Evolutionary conservation across 1,140 invertebrate genomes (phyloP), one percentile per base, ranked within the genome.

Genomic region (Drosophila novamexicana): DNA sequence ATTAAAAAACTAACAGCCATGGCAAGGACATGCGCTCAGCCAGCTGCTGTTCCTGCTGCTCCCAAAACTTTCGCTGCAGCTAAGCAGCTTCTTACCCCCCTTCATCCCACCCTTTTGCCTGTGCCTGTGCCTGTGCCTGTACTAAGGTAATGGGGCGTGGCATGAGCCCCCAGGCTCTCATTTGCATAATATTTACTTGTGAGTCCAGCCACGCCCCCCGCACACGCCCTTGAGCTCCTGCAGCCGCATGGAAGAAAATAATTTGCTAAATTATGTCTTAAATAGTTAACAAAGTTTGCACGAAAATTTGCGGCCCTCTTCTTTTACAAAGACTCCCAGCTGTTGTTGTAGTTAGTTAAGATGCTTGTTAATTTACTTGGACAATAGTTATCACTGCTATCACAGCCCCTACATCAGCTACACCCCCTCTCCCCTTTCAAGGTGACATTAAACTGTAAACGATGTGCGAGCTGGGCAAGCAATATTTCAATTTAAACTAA

Each of bases 191-290:
- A 84, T 89, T 89, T 89, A 81, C 83, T 83, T 70, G 79, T 72
- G 67, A 79, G 79, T 36, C 61, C 59, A 37, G 39, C 39, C 59
- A 36, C 18, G 6, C 34, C 32, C 18, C 9, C 45, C 1, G 14
- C 45, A 39, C 22, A 29, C 22, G 5, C 22, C 22, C 22, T 29
- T 5, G 22, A 29, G 22, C 22, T 29, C 0, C 44, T 52, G 18
- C 66, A 57, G 39, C 84, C 72, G 70, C 67, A 54, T 69, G 85
- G 81, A 84, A 79, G 68, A 89, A 89, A 89, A 84, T 90, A 89
- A 88, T 88, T 88, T 90, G 80, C 85, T 73, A 84, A 90, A 89
- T 89, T 84, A 84, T 90, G 85, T 89, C 85, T 89, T 90, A 89
- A 90, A 88, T 89, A 89, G 84, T 88, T 88, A 89, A 84, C 77